phyloP scores from a whole-genome alignment of 2,113 vertebrate species.

The Nibea coibor region DNA sequence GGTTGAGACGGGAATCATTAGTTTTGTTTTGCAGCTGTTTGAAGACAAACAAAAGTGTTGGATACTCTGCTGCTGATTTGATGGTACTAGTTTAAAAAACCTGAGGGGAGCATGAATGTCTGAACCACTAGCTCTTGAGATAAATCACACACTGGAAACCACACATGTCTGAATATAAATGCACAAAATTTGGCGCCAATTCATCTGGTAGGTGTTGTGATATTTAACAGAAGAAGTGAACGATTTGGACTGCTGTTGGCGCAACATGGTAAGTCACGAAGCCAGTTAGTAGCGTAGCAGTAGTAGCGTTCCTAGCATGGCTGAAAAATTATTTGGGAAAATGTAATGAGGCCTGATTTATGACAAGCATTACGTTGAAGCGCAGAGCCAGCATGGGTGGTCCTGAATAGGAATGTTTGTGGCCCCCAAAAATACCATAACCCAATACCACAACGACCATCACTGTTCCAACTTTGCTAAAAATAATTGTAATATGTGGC shows the following conservation, averaged over 20 bases:
- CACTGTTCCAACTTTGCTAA: not conserved
- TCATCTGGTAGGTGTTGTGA: too few species aligned
- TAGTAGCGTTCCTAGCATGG: not conserved
- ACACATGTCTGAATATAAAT: too few species aligned
- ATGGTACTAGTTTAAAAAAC: too few species aligned
- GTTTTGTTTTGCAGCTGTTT: too few species aligned
- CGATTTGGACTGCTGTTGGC: not conserved
- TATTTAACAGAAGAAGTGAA: not conserved
- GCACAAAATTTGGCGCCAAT: too few species aligned
- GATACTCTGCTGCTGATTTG: too few species aligned
- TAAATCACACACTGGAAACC: not conserved
- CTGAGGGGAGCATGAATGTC: too few species aligned
- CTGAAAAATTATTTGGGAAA: not conserved
- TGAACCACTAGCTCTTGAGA: too few species aligned
- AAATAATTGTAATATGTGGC: not conserved
- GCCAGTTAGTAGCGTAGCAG: too few species aligned
- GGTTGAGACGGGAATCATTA: too few species aligned
- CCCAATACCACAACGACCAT: not conserved
- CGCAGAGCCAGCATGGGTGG: not conserved
- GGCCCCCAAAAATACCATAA: constrained; percentile 10
- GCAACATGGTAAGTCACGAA: too few species aligned
- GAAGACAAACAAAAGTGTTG: too few species aligned
- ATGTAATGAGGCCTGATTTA: not conserved
- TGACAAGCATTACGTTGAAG: not conserved
- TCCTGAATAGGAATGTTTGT: constrained; percentile 11